Evolutionary conservation across 2,888 invertebrate species (phyloP).

Genomic region (Muscina levida): DNA sequence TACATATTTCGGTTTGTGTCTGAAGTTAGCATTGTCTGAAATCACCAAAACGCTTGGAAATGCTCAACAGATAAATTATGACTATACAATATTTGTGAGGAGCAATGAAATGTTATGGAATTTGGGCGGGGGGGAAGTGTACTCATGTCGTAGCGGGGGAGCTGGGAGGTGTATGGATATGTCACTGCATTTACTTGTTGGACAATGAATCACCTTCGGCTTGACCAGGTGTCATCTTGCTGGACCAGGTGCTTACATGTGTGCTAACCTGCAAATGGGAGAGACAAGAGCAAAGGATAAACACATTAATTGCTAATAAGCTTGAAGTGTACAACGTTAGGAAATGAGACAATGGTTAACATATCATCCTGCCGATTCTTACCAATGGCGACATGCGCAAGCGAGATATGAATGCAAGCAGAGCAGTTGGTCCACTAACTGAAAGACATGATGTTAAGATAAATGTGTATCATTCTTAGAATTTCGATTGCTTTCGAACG

Average conservation of each 20-base stretch:
- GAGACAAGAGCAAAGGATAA: neutral
- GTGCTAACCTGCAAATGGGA: constrained; percentile 25
- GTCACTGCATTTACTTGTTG: constrained; percentile 2
- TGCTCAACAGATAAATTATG: constrained; percentile 44
- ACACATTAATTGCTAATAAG: neutral
- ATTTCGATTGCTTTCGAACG: too few relatives aligned
- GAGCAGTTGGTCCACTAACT: neutral
- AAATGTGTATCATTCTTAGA: too few relatives aligned
- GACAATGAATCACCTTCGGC: constrained; percentile 24
- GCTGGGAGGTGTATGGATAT: neutral
- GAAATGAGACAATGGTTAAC: neutral
- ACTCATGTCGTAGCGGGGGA: too few relatives aligned
- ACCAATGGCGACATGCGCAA: constrained; percentile 32
- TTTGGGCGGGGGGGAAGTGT: neutral
- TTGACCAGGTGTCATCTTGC: constrained; percentile 17
- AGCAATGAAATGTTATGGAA: neutral
- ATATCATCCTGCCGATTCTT: constrained; percentile 1
- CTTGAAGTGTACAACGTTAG: neutral
- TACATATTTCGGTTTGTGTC: constrained; percentile 55
- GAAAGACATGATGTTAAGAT: too few relatives aligned
- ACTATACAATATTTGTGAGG: constrained; percentile 8
- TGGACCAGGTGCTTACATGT: constrained; percentile 29
- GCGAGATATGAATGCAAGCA: neutral
- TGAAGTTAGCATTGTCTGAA: constrained; percentile 63
- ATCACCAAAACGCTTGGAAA: constrained; percentile 47